phyloP scores from a whole-genome alignment of 92 coral and sea anemone species.

The Epizoanthus fatuus region DNA sequence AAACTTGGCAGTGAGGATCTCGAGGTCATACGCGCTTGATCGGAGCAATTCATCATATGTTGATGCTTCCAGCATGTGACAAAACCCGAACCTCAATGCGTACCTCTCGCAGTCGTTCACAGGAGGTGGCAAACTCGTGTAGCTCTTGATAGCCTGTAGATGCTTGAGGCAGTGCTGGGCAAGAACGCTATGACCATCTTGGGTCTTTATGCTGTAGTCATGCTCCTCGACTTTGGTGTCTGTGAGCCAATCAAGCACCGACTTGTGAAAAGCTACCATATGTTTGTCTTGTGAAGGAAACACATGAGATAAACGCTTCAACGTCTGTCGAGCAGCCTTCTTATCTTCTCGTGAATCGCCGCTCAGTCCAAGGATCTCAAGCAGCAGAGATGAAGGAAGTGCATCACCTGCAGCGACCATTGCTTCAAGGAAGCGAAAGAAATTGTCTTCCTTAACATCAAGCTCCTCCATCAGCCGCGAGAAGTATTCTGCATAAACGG shows the following conservation, averaged over 20 bases:
- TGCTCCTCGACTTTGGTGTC: conserved; percentile 20
- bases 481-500: conserved; percentile 42
- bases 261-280: conserved; percentile 52
- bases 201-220: neutral
- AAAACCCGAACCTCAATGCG: no score
- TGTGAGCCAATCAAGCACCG: conserved; percentile 46
- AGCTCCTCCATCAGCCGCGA: conserved; percentile 12
- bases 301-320: conserved; percentile 28
- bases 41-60: neutral
- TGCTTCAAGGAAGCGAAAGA: conserved; percentile 38
- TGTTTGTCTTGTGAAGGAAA: conserved; percentile 44
- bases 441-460: neutral
- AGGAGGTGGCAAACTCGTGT: neutral
- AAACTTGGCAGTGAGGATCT: conserved; percentile 16
- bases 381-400: conserved; percentile 20
- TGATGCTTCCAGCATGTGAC: conserved; percentile 6
- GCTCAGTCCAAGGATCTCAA: conserved; percentile 27
- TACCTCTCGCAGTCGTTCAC: no score
- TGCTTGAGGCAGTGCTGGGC: conserved; percentile 4
- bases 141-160: conserved; percentile 1
- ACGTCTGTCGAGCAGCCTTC: conserved; percentile 6
- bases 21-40: neutral
- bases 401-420: conserved; percentile 35
- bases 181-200: conserved; percentile 22
- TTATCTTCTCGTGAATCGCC: conserved; percentile 27